These are phyloP conservation scores for Eospalax fontanierii DNA, from an alignment of 2,797 vertebrate species.

Conservation along the genomic window DNA sequence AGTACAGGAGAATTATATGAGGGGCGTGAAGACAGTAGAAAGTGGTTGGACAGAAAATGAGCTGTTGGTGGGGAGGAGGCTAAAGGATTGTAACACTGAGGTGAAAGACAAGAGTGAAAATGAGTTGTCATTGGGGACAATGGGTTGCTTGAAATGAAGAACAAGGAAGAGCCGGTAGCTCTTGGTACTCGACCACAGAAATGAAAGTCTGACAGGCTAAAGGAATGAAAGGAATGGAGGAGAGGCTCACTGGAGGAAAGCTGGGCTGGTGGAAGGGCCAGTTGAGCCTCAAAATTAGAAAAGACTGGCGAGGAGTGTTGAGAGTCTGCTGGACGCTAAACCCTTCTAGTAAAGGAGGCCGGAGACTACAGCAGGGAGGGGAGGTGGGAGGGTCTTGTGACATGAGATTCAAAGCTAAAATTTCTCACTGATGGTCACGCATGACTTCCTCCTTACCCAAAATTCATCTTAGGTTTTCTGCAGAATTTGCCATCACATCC, in stretches of 20 bases:
- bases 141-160: neutral
- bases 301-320: neutral
- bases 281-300: neutral
- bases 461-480: constrained; percentile 48
- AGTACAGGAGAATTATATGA: neutral
- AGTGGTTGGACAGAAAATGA: neutral
- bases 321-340: neutral
- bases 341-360: neutral
- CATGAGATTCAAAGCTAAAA: neutral
- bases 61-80: neutral
- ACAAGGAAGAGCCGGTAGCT: neutral
- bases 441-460: constrained; percentile 32
- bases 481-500: constrained; percentile 46
- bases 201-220: neutral
- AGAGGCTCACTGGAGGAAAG: neutral
- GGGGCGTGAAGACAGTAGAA: neutral
- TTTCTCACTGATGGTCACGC: neutral
- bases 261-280: no score
- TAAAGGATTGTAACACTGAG: neutral
- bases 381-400: neutral
- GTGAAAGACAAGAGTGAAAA: neutral
- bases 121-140: neutral
- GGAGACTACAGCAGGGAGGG: neutral
- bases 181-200: neutral
- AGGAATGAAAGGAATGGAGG: neutral